A percentile compares a stretch with the other conserved stretches of the same genome.
Evolutionary conservation across 2,888 invertebrate species (phyloP).

Genomic region (Molorchus minor): DNA sequence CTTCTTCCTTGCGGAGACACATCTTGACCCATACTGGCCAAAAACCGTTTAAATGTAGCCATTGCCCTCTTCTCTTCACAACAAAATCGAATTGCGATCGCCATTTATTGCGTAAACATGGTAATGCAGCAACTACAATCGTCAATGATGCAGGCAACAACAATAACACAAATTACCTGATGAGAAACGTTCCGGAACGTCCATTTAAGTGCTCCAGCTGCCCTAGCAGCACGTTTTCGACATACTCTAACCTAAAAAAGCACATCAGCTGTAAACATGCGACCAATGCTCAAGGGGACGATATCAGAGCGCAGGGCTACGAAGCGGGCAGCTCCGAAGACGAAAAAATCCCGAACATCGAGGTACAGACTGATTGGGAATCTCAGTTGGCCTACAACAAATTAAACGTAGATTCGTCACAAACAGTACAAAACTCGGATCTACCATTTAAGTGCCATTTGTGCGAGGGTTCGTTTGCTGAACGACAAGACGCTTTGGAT

Average conservation of each 20-base stretch:
- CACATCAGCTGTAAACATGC: conserved; percentile 80
- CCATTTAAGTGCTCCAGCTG: conserved; percentile 83
- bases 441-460: conserved; percentile 92
- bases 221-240: conserved; percentile 84
- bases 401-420: conserved; percentile 17
- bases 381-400: conserved; percentile 53
- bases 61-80: conserved; percentile 92
- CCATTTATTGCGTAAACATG: conserved; percentile 89
- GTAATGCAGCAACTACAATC: conserved; percentile 64
- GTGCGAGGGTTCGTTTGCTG: conserved; percentile 87
- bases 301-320: conserved; percentile 61
- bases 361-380: conserved; percentile 53
- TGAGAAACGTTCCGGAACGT: conserved; percentile 77
- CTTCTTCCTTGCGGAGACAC: conserved; percentile 93
- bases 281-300: conserved; percentile 60
- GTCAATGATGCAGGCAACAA: conserved; percentile 51
- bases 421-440: conserved; percentile 66
- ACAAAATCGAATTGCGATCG: conserved; percentile 98
- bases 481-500: conserved; percentile 80
- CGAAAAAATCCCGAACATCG: conserved; percentile 59
- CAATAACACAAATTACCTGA: conserved; percentile 63
- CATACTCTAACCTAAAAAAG: conserved; percentile 80
- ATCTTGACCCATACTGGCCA: conserved; percentile 95
- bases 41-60: conserved; percentile 94
- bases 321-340: conserved; percentile 62